phyloP scores from a whole-genome alignment of 2,113 vertebrate genomes.

The Sturnus vulgaris region DNA sequence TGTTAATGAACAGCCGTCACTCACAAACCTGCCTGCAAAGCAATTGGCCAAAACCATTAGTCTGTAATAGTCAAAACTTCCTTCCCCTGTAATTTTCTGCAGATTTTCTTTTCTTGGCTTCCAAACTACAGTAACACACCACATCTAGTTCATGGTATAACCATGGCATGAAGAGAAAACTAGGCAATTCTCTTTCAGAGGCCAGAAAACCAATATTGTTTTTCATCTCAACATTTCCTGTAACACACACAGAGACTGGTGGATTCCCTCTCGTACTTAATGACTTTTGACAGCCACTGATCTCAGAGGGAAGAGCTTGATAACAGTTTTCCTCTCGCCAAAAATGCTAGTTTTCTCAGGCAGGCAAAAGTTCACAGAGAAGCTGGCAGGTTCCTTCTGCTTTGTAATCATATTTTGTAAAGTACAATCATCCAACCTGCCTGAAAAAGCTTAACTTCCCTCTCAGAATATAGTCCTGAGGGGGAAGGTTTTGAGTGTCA shows the following conservation, averaged over 20 bases:
- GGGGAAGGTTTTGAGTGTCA: neutral
- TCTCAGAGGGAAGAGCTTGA: slow-evolving; percentile 52
- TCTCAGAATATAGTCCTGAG: neutral
- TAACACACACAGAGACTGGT: slow-evolving; percentile 51
- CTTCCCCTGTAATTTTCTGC: slow-evolving; percentile 73
- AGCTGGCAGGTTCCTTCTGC: neutral
- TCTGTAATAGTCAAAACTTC: slow-evolving; percentile 79
- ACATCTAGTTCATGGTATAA: slow-evolving; percentile 10
- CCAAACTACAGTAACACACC: slow-evolving; percentile 64
- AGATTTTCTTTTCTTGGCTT: slow-evolving; percentile 68
- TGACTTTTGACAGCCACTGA: slow-evolving; percentile 67
- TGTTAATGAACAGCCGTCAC: slow-evolving; percentile 71
- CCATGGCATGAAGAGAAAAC: neutral
- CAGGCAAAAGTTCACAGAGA: neutral
- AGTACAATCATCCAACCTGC: neutral
- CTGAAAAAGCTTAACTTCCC: neutral
- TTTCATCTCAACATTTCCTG: slow-evolving; percentile 39
- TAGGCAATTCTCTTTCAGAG: slow-evolving; percentile 24
- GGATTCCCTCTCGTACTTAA: slow-evolving; percentile 68
- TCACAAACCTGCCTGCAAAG: slow-evolving; percentile 70
- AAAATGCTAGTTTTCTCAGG: neutral
- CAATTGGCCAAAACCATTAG: slow-evolving; percentile 60
- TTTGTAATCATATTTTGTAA: slow-evolving; percentile 3
- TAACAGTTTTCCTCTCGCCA: slow-evolving; percentile 24
- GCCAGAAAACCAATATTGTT: neutral